Percentiles rank a stretch among this genome's conserved stretches.
Conservation (phyloP, 2,797 vertebrate genomes). For the Gadopsis bispinosus region DNA sequence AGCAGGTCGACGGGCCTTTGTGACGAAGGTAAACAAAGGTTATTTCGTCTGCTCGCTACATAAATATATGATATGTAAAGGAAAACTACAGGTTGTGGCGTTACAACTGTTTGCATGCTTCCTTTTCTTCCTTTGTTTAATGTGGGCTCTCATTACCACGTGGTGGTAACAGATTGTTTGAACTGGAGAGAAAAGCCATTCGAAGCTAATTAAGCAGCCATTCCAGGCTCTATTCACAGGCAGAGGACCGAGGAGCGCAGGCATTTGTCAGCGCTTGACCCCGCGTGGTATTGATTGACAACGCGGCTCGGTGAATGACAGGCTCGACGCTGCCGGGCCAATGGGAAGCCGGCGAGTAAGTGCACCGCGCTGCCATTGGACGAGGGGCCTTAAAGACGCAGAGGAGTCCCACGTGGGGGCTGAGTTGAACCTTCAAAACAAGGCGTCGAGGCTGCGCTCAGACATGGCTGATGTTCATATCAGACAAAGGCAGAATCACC, state of each 20-base stretch:
- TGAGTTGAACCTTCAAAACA: slow-evolving; percentile 77
- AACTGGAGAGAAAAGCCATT: slow-evolving; percentile 97
- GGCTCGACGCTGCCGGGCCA: slow-evolving; percentile 71
- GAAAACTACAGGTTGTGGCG: slow-evolving; percentile 83
- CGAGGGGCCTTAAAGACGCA: slow-evolving; percentile 73
- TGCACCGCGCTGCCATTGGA: slow-evolving; percentile 79
- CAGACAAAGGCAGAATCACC: slow-evolving; percentile 84
- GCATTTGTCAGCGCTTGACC: slow-evolving; percentile 94
- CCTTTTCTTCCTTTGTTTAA: slow-evolving; percentile 87
- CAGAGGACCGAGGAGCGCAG: slow-evolving; percentile 90
- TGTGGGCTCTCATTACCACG: slow-evolving; percentile 93
- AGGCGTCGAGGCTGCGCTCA: slow-evolving; percentile 77
- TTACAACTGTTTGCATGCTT: slow-evolving; percentile 83
- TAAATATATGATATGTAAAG: slow-evolving; percentile 65
- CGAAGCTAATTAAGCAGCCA: slow-evolving; percentile 97
- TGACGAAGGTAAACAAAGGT: slow-evolving; percentile 53
- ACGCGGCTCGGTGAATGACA: slow-evolving; percentile 82
- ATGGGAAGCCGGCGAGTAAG: slow-evolving; percentile 75
- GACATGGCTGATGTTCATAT: slow-evolving; percentile 86
- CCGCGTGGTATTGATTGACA: slow-evolving; percentile 97
- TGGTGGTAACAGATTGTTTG: slow-evolving; percentile 97
- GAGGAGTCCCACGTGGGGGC: slow-evolving; percentile 85
- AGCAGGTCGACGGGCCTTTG: slow-evolving; percentile 46
- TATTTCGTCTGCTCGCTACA: slow-evolving; percentile 49
- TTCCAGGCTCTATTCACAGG: slow-evolving; percentile 93